Percentiles rank a stretch among this genome's conserved stretches.
phyloP scores from a whole-genome alignment of 92 coral and sea anemone genomes.

The Epizoanthus stellaris region DNA sequence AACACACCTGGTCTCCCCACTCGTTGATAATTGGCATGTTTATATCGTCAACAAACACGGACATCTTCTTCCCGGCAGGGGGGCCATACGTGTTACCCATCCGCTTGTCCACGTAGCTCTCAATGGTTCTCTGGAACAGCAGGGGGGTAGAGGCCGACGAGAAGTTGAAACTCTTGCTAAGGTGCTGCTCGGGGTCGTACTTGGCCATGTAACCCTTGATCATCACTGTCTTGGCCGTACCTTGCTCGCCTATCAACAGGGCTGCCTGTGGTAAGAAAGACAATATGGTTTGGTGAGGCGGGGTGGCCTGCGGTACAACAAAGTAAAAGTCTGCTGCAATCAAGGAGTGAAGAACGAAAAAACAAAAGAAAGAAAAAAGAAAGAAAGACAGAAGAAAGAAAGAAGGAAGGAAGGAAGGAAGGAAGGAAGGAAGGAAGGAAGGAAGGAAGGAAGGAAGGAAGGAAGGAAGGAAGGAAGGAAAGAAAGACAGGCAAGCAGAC shows the following conservation, averaged over 20 bases:
- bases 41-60: constrained; percentile 84
- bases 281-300: no score
- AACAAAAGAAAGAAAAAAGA: background rate
- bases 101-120: constrained; percentile 89
- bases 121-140: constrained; percentile 90
- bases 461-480: background rate
- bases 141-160: constrained; percentile 98
- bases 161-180: constrained; percentile 95
- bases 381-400: background rate
- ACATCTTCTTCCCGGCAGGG: constrained; percentile 92
- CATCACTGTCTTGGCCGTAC: constrained; percentile 98
- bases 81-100: constrained; percentile 94
- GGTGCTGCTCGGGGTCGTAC: constrained; percentile 89
- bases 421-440: no score
- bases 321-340: background rate
- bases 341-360: no score
- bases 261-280: constrained; percentile 71
- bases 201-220: constrained; percentile 93
- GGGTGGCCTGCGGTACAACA: constrained; percentile 76
- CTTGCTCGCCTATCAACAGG: constrained; percentile 95
- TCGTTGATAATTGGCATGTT: constrained; percentile 90
- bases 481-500: background rate
- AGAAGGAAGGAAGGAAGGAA: background rate
- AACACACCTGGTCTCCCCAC: constrained; percentile 91
- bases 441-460: no score